Base-by-base conservation (phyloP, 2,797 vertebrate genomes). In the Enteromius anoplus region DNA sequence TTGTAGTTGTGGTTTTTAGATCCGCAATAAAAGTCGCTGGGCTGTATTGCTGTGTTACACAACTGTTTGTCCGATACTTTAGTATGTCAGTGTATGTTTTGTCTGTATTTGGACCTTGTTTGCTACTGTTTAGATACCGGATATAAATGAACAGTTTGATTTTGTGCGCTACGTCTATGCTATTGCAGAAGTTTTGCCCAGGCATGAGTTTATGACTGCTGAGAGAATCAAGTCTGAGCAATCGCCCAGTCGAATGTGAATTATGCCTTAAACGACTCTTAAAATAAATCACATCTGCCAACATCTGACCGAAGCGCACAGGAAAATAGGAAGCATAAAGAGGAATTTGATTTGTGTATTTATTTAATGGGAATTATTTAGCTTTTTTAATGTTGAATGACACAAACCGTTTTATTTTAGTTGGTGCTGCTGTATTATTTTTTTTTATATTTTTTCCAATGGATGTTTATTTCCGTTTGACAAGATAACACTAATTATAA, bases 211-310 rank as follows among this genome's bases (percentile, higher is more conserved):
- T 55, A 65, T 78, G 75, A 64, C 53, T 83, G 78, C 84, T 78
- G 55, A 75, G 68, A 69, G 64, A 81, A 83, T 84, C 29, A 49
- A 83, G 66, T 80, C 64, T 83, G 69, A 85, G 77, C 19, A 14
- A 47, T 75, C 86, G 78, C 75, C 42, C 76, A 75, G 82, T 21
- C n/a, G 15, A 69, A 87, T 78, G 85, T 86, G 80, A 86, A 86
- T 86, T 78, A 87, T 73, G 60, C 69, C 64, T 72, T 84, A 85
- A 85, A 82, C 68, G 15, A 47, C 21, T 64, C 64, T 49, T 26
- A 12, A 29, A 82, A 79, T 83, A 29, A 85, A 72, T 75, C 75
- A 75, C 51, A 75, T 75, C 29, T 68, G 81, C 8, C 14, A 68
- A 72, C 79, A 85, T 15, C 66, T 71, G 34, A 60, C 40, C 0